These are phyloP conservation scores for Engystomops pustulosus DNA, from an alignment of 2,113 vertebrate species.

Conservation along the genomic window DNA sequence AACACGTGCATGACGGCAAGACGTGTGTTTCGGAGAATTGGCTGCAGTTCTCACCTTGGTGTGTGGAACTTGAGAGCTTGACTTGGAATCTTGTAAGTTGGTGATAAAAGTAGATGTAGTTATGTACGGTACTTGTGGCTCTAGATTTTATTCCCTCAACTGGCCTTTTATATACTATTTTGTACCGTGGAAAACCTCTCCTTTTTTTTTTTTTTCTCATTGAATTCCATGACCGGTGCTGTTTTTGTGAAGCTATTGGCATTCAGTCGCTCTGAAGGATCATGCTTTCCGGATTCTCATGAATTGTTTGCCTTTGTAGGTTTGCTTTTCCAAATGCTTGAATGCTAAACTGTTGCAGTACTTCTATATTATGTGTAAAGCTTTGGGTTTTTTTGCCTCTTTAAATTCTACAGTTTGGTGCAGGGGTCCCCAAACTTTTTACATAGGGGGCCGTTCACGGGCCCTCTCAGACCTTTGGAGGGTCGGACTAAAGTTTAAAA, in stretches of 20 bases:
- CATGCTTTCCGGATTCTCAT: neutral
- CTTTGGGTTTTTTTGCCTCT: too few relatives aligned
- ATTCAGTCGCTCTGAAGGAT: neutral
- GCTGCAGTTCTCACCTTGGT: neutral
- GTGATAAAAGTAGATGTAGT: neutral
- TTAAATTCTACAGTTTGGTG: too few relatives aligned
- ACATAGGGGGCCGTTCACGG: too few relatives aligned
- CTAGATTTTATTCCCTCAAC: too few relatives aligned
- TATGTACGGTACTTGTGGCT: neutral
- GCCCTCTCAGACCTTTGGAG: too few relatives aligned
- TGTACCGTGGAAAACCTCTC: too few relatives aligned
- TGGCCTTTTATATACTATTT: too few relatives aligned
- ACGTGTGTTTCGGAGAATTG: neutral
- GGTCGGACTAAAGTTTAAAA: too few relatives aligned
- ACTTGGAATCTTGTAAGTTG: conserved; percentile 21
- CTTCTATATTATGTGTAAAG: too few relatives aligned
- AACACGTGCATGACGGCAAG: neutral
- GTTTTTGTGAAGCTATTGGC: neutral
- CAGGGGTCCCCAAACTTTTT: too few relatives aligned
- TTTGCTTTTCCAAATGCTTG: neutral
- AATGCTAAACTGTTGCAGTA: too few relatives aligned
- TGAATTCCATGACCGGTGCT: neutral
- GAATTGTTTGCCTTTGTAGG: neutral
- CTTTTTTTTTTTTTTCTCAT: too few relatives aligned
- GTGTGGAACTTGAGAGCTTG: conserved; percentile 44